phyloP scores from a whole-genome alignment of 2,113 vertebrate species.

The Micronycteris hirsuta region DNA sequence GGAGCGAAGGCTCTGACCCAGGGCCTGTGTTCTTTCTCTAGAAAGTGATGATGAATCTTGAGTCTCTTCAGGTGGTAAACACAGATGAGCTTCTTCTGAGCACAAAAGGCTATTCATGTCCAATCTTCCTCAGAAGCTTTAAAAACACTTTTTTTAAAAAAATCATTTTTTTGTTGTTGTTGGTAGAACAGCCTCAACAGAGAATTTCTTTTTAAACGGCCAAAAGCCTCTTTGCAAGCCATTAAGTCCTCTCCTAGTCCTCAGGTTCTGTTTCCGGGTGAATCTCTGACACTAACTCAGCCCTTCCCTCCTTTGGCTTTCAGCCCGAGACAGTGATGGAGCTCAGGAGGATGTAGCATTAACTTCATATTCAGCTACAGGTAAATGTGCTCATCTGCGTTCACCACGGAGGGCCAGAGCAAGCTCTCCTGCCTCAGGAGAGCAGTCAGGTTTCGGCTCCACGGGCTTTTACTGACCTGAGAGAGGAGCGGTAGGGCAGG shows the following conservation, averaged over 20 bases:
- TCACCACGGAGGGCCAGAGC: slow-evolving; percentile 1
- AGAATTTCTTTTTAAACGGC: background rate
- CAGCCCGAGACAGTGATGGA: slow-evolving; percentile 79
- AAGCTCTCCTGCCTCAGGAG: background rate
- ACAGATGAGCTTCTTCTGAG: background rate
- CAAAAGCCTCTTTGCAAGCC: background rate
- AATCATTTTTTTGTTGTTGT: background rate
- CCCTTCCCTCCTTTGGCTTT: slow-evolving; percentile 79
- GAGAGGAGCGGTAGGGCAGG: background rate
- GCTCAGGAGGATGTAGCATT: slow-evolving; percentile 78
- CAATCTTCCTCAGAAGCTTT: background rate
- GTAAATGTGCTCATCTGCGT: slow-evolving; percentile 71
- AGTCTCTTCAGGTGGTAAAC: background rate
- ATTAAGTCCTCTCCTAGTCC: background rate
- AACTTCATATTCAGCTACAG: slow-evolving; percentile 70
- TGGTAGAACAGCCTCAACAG: background rate
- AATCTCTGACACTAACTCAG: slow-evolving; percentile 54
- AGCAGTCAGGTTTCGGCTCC: background rate
- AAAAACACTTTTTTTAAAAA: background rate
- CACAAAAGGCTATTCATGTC: background rate
- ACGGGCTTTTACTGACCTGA: background rate
- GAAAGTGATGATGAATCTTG: background rate
- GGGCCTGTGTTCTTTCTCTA: background rate
- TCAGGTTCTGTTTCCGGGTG: background rate
- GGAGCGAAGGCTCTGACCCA: background rate